Base-by-base conservation (phyloP, 2,113 vertebrate species). In the Struthidea cinerea region DNA sequence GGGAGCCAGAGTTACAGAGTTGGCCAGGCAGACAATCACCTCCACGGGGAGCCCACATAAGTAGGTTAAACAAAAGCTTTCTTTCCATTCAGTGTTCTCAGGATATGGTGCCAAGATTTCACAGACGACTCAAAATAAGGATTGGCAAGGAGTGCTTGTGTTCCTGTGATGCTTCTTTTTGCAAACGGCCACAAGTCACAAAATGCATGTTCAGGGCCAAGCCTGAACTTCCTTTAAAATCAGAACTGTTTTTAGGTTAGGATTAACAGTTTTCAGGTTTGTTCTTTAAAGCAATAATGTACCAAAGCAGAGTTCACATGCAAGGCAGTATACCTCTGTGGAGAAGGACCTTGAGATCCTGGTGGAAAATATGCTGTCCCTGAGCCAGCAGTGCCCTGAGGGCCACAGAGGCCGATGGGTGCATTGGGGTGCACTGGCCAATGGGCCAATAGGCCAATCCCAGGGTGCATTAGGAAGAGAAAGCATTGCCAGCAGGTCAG, bases 41-140 rank as follows among this genome's bases (percentile, higher is more conserved):
- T 82, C 82, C 3, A 7, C 4, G 6, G 47, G 78, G 74, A 92
- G 69, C 56, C 82, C 85, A 96, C 75, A 85, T 42, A 92, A 93
- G 85, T 60, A 93, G 70, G 61, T 93, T 90, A 92, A 96, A 93
- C 67, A 94, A 94, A 88, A 86, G 70, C 67, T 93, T 68, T 59
- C 64, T 90, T 93, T 96, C 70, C 79, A 93, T 87, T 50, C 75
- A 49, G 70, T 9, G 5, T 30, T 94, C 57, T 71, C 0, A 0
- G 82, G 60, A 93, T 27, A 21, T 1, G 0, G 30, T 79, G 91
- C 85, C 93, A 93, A 82, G 57, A 60, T 87, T 94, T 94, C 79
- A 42, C 65, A 93, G 82, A 71, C 18, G 0, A 32, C 32, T 88
- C 79, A 59, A 79, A 92, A 85, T 69, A 87, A 88, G 57, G 57